These are phyloP conservation scores for Carpatolechia fugitivella DNA, from an alignment of 2,888 invertebrate species.

Conservation along the genomic window DNA sequence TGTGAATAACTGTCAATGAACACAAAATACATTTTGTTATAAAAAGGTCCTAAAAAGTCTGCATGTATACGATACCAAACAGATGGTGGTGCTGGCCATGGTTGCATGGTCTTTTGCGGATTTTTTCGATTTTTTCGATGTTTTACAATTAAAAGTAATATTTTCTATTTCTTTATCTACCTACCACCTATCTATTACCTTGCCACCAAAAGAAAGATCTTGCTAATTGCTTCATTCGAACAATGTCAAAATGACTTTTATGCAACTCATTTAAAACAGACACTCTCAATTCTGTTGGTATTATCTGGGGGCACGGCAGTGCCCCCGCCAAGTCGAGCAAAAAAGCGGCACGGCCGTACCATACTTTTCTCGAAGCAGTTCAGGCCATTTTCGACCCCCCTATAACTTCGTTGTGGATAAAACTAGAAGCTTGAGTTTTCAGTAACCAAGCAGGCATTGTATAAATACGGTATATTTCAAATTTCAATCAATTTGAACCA, in stretches of 20 bases:
- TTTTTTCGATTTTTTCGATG: neutral
- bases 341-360: no score
- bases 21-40: slow-evolving; percentile 17
- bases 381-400: no score
- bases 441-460: no score
- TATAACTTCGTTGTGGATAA: no score
- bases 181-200: no score
- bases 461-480: no score
- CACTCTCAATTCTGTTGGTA: neutral
- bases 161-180: neutral
- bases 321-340: no score
- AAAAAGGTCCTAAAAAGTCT: slow-evolving; percentile 18
- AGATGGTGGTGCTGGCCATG: neutral
- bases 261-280: neutral
- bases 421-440: no score
- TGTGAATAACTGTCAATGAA: slow-evolving; percentile 17
- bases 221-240: neutral
- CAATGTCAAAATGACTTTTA: neutral
- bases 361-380: no score
- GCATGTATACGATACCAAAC: neutral
- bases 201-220: neutral
- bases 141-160: neutral
- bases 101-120: neutral
- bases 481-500: no score
- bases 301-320: neutral